phyloP scores from a whole-genome alignment of 2,888 invertebrate genomes.

The Drosophila heteroneura region DNA sequence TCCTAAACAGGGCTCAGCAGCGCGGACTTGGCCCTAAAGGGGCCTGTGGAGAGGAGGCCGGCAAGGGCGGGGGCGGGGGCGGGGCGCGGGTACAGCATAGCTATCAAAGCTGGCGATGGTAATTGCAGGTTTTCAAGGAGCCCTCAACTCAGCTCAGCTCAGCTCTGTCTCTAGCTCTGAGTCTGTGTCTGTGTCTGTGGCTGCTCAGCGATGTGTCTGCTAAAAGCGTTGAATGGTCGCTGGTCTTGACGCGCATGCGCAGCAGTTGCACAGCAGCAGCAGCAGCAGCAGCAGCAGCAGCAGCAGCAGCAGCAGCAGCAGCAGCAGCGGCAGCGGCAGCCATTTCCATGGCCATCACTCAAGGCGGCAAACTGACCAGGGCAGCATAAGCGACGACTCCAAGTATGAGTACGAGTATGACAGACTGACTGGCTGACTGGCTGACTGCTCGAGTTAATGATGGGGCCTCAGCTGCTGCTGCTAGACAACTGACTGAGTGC shows the following conservation, averaged over 20 bases:
- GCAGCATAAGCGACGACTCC: not conserved
- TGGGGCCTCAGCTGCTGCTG: slow-evolving; percentile 49
- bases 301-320: not conserved
- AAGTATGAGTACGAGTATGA: slow-evolving; percentile 36
- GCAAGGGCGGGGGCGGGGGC: not conserved
- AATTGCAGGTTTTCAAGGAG: slow-evolving; percentile 78
- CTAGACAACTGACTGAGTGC: slow-evolving; percentile 34
- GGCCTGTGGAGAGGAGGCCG: not conserved
- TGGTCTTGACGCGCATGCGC: slow-evolving; percentile 75
- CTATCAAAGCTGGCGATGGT: slow-evolving; percentile 83
- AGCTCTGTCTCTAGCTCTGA: not conserved
- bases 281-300: not conserved
- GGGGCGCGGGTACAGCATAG: slow-evolving; percentile 28
- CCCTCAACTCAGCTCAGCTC: slow-evolving; percentile 6
- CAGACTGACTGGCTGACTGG: slow-evolving; percentile 44
- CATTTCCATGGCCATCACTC: slow-evolving; percentile 55
- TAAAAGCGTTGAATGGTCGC: slow-evolving; percentile 70
- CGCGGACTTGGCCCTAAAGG: not conserved
- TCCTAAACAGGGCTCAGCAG: slow-evolving; percentile 64
- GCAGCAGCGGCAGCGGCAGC: not conserved
- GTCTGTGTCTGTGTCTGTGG: slow-evolving; percentile 6
- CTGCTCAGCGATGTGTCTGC: slow-evolving; percentile 43
- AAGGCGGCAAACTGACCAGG: slow-evolving; percentile 49
- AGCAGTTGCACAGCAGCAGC: slow-evolving; percentile 23
- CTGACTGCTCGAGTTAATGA: slow-evolving; percentile 79